Evolutionary conservation across 1,140 invertebrate genomes (phyloP), one percentile per base, ranked within the genome.

Genomic region (Drosophila kohkoa): DNA sequence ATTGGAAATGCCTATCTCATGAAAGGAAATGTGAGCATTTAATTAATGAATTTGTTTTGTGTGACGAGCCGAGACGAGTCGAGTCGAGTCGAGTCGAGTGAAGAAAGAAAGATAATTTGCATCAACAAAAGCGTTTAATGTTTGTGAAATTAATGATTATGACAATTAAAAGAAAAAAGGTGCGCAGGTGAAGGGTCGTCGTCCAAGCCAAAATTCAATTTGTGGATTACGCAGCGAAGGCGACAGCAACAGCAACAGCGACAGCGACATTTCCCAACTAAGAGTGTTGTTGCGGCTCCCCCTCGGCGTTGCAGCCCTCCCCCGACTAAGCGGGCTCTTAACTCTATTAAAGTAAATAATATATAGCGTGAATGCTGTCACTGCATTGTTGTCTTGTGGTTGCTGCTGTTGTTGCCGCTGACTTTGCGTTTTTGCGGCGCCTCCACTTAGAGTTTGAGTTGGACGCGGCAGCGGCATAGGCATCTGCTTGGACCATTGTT

Each of bases 271-370:
- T 89, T 89, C 81, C 85, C 85, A 83, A 88, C 76, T 51, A 43
- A 59, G 38, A 41, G 52, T n/a, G 48, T 13, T 38, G 8, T 1
- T 28, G 5, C 5, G 7, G 35, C n/a, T 8, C 46, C 25, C n/a
- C 25, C 3, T 11, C 30, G 59, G 41, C 69, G 13, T 16, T 15
- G n/a, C 45, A 5, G 15, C 3, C 48, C 48, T 49, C 13, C 54
- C n/a, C 38, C 30, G 55, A 46, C 70, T 58, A 58, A 76, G 66
- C 76, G 45, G 52, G 30, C 74, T 54, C 54, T 68, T 25, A 68
- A 74, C 73, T 88, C 83, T 83, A 88, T 89, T 83, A 83, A 89
- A 81, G 85, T 89, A 89, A 83, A 88, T 88, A 89, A 89, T 83
- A 81, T 88, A 77, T 68, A 72, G 68, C 82, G 55, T 80, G 66